Evolutionary conservation across 2,113 vertebrate species (phyloP), one percentile per base, ranked within the genome.

Genomic region (Parus major): DNA sequence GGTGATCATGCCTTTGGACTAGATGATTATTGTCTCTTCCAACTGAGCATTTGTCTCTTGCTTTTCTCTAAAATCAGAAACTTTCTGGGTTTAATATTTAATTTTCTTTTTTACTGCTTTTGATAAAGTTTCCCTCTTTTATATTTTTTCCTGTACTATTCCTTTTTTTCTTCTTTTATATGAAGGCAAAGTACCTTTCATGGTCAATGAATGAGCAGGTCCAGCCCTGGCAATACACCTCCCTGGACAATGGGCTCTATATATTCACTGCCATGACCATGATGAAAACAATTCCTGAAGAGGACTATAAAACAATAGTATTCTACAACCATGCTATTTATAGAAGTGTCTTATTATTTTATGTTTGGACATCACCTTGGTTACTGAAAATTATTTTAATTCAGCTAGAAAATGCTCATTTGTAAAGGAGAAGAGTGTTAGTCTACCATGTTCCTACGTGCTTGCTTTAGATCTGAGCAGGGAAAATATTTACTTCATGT

Each of bases 401-500:
- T 39, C 72, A 86, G 46, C 25, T 42, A 70, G 33, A 5, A 86
- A 75, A 27, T 61, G 70, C 61, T 78, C 11, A 7, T 42, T 88
- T 73, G 21, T 56, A 82, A 82, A 56, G 7, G 15, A 14, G 20
- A 85, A 47, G 15, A 11, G 11, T 71, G 19, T 41, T 66, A 66
- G n/a, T 35, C 19, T 39, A 18, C 9, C 9, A 9, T 12, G 19
- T 11, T 79, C 14, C 46, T 91, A 46, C 60, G 35, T 56, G 17
- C 7, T 66, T 79, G 28, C 42, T 75, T 66, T 76, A 57, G 68
- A 66, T 66, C 22, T n/a, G 7, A 83, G 19, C 7, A 53, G 42
- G 35, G 52, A 82, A 93, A 91, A 86, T 71, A 88, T 82, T 91
- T 86, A 47, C 36, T 87, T 71, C 5, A 64, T 80, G 46, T 86